Percentiles rank a stretch among this genome's conserved stretches.
Conservation (phyloP, 2,888 invertebrate genomes). For the Microctonus hyperodae region DNA sequence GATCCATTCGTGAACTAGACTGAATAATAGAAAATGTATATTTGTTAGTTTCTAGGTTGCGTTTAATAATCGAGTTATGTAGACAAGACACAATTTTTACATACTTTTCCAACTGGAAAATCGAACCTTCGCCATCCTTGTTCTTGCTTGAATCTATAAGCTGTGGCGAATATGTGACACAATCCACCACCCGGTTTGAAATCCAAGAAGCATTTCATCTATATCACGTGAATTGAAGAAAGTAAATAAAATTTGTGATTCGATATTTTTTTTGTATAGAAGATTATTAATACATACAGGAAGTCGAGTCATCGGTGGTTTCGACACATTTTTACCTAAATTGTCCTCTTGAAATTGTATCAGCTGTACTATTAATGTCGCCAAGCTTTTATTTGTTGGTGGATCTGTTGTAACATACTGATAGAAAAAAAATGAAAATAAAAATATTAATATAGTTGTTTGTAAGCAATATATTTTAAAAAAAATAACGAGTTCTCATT, state of each 20-base stretch:
- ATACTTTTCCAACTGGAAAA: conserved; percentile 84
- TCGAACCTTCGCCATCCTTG: conserved; percentile 96
- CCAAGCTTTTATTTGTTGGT: conserved; percentile 90
- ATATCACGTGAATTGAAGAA: conserved; percentile 51
- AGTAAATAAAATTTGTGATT: conserved; percentile 2
- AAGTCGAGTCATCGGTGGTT: conserved; percentile 86
- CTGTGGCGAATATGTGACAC: conserved; percentile 91
- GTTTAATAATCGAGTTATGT: not conserved
- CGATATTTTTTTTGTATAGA: not conserved
- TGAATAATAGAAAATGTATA: conserved; percentile 56
- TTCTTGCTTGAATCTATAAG: conserved; percentile 95
- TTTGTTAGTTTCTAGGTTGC: not conserved
- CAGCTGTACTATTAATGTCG: conserved; percentile 84
- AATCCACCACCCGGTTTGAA: conserved; percentile 93
- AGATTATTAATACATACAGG: conserved; percentile 70
- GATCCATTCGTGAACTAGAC: conserved; percentile 89
- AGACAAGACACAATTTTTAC: conserved; percentile 15
- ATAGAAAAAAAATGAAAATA: too few relatives aligned
- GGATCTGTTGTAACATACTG: conserved; percentile 93
- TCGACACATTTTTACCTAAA: conserved; percentile 90
- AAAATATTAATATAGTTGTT: conserved; percentile 6
- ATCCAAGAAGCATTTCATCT: conserved; percentile 96
- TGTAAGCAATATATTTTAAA: too few relatives aligned
- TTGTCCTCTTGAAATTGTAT: conserved; percentile 97
- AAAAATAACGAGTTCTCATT: too few relatives aligned